These are phyloP conservation scores for Dexiosoma caninum DNA, from an alignment of 2,888 invertebrate genomes.

Conservation along the genomic window DNA sequence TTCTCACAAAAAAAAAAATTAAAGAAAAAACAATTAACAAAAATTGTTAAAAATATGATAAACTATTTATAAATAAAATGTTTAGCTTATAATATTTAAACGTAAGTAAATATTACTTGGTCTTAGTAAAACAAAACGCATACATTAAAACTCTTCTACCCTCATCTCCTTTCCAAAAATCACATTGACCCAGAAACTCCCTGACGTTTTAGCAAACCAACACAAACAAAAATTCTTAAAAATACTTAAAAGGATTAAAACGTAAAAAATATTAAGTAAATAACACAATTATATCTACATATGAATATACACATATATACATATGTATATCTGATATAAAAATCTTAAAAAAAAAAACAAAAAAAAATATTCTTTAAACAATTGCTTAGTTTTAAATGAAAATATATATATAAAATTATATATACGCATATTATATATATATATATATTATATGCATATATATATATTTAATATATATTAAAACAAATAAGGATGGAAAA, in stretches of 20 bases:
- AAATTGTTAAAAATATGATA: conserved; percentile 39
- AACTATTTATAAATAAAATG: conserved; percentile 47
- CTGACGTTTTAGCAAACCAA: conserved; percentile 19
- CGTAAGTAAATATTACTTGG: conserved; percentile 52
- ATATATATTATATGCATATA: too few relatives aligned
- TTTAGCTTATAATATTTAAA: conserved; percentile 50
- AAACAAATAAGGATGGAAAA: not conserved
- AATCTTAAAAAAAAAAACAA: conserved; percentile 24
- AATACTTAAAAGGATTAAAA: conserved; percentile 28
- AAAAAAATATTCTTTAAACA: conserved; percentile 55
- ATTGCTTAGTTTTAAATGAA: conserved; percentile 63
- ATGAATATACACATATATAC: not conserved
- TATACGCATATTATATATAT: too few relatives aligned
- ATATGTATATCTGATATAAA: not conserved
- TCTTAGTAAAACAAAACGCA: conserved; percentile 52
- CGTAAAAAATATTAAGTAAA: conserved; percentile 46
- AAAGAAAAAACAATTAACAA: conserved; percentile 3
- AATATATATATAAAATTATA: conserved; percentile 47
- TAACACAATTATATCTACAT: conserved; percentile 17
- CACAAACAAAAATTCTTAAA: conserved; percentile 19
- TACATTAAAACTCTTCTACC: conserved; percentile 47
- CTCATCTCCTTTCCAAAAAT: conserved; percentile 10
- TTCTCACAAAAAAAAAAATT: conserved; percentile 12
- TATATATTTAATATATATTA: conserved; percentile 43
- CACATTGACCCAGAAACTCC: conserved; percentile 6